These are phyloP conservation scores for Opisthocomus hoazin DNA, from an alignment of 2,113 vertebrate genomes.

Conservation along the genomic window DNA sequence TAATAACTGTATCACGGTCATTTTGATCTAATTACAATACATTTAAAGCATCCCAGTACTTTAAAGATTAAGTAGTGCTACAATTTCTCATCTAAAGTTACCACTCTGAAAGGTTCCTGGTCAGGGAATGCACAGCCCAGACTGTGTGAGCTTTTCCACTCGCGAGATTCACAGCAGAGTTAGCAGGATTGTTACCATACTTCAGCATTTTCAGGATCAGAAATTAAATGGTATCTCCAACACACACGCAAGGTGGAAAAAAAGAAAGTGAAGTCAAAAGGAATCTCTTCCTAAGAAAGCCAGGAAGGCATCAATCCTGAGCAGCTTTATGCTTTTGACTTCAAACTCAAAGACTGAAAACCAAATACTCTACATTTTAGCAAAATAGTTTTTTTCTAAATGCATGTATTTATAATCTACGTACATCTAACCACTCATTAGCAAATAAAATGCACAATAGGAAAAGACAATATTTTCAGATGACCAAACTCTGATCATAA, in stretches of 20 bases:
- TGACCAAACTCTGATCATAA: background rate
- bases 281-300: background rate
- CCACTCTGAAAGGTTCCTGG: background rate
- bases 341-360: background rate
- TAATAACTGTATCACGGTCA: background rate
- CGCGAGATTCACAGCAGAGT: background rate
- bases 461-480: background rate
- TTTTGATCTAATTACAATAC: background rate
- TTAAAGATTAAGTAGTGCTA: background rate
- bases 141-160: background rate
- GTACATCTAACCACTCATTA: background rate
- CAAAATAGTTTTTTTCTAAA: background rate
- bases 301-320: background rate
- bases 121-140: rapidly evolving
- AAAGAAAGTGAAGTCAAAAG: background rate
- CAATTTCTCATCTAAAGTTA: background rate
- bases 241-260: background rate
- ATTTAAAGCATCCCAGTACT: background rate
- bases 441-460: background rate
- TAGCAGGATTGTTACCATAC: background rate
- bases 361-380: background rate
- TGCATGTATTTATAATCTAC: background rate
- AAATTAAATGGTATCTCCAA: background rate
- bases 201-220: background rate
- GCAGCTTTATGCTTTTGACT: background rate